These are phyloP conservation scores for Autographa gamma DNA, from an alignment of 2,888 invertebrate species.

Conservation along the genomic window DNA sequence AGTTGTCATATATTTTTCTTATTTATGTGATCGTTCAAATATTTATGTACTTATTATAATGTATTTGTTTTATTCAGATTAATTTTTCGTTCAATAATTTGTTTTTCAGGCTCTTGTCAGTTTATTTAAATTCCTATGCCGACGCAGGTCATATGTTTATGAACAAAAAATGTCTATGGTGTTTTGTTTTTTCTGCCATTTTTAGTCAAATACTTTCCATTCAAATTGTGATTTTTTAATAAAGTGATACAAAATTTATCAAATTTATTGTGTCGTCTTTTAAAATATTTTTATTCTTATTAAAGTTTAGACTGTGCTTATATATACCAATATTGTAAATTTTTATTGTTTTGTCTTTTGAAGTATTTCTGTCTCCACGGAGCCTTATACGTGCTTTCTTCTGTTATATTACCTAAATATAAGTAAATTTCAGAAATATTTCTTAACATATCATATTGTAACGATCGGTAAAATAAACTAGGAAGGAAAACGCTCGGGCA, in stretches of 20 bases:
- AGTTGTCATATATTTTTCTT: too few species aligned
- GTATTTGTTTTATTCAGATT: too few species aligned
- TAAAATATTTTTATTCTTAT: conserved; percentile 74
- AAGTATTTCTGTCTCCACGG: conserved; percentile 52
- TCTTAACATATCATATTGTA: conserved; percentile 23
- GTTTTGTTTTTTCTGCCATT: conserved; percentile 81
- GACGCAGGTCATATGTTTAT: conserved; percentile 44
- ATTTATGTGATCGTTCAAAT: too few species aligned
- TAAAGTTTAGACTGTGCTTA: conserved; percentile 61
- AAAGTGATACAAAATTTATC: conserved; percentile 74
- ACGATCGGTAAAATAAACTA: conserved; percentile 38
- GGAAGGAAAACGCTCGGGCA: conserved; percentile 51
- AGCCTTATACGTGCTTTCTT: conserved; percentile 51
- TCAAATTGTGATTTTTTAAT: conserved; percentile 79
- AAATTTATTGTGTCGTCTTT: conserved; percentile 82
- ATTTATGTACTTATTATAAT: too few species aligned
- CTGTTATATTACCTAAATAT: conserved; percentile 46
- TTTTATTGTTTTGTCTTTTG: conserved; percentile 48
- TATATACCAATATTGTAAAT: conserved; percentile 50
- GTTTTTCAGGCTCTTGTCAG: conserved; percentile 10
- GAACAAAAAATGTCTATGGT: conserved; percentile 78
- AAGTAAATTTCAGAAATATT: conserved; percentile 46
- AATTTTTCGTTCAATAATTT: background rate
- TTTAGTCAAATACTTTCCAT: conserved; percentile 86
- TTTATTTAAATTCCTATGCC: conserved; percentile 35